Conservation (phyloP, 2,113 vertebrate genomes). For the Antechinus stuartii region DNA sequence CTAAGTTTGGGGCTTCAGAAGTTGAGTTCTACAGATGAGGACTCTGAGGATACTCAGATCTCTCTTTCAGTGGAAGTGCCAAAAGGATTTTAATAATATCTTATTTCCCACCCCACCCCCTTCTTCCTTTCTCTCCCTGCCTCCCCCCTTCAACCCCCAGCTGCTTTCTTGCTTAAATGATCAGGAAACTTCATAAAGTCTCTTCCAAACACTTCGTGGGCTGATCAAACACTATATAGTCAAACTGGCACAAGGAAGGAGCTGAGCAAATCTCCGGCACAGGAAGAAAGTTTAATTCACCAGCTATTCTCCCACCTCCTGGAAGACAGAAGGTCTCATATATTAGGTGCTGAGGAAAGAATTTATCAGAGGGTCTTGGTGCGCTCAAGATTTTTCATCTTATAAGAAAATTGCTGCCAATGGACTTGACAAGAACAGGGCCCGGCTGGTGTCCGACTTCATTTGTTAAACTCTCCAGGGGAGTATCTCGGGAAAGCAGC, state of each 20-base stretch:
- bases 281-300: neutral
- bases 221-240: constrained; percentile 17
- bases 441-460: neutral
- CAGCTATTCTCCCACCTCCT: neutral
- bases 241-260: accelerated
- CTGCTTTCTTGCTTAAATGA: neutral
- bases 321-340: constrained; percentile 10
- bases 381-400: constrained; percentile 32
- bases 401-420: constrained; percentile 33
- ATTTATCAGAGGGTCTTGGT: constrained; percentile 1
- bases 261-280: neutral
- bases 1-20: neutral
- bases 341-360: constrained; percentile 35
- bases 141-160: neutral
- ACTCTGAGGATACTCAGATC: neutral
- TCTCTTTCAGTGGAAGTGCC: constrained; percentile 55
- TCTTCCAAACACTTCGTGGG: constrained; percentile 35
- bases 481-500: neutral
- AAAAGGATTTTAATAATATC: constrained; percentile 72
- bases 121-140: neutral
- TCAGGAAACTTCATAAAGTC: constrained; percentile 60
- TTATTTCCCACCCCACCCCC: constrained; percentile 36
- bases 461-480: constrained; percentile 15
- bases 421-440: neutral
- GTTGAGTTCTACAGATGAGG: neutral